These are phyloP conservation scores for Plotosus lineatus DNA, from an alignment of 2,113 vertebrate species.

Conservation along the genomic window DNA sequence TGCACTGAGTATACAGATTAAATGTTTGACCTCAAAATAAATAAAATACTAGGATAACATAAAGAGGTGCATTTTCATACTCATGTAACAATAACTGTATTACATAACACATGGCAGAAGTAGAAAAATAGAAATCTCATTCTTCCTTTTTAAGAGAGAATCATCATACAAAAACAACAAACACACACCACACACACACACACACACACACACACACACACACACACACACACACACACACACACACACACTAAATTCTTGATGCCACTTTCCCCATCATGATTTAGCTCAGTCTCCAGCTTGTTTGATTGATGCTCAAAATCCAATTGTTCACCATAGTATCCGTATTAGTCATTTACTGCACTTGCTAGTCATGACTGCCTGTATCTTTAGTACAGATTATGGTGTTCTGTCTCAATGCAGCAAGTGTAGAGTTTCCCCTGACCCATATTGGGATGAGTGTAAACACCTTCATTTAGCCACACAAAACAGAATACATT, in stretches of 20 bases:
- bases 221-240: constrained; percentile 27
- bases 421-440: constrained; percentile 68
- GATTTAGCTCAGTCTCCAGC: constrained; percentile 66
- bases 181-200: background rate
- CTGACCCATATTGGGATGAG: constrained; percentile 65
- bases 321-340: constrained; percentile 79
- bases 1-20: constrained; percentile 35
- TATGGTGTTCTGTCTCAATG: constrained; percentile 70
- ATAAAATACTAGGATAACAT: constrained; percentile 34
- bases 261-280: constrained; percentile 68
- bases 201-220: constrained; percentile 10
- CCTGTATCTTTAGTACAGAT: constrained; percentile 70
- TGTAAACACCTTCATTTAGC: constrained; percentile 67
- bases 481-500: constrained; percentile 64
- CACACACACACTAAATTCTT: constrained; percentile 12
- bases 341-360: constrained; percentile 79
- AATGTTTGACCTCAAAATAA: constrained; percentile 39
- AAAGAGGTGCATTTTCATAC: background rate
- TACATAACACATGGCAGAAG: constrained; percentile 26
- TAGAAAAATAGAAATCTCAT: constrained; percentile 1
- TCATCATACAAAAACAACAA: constrained; percentile 18
- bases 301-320: constrained; percentile 74
- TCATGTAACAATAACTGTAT: constrained; percentile 3
- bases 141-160: constrained; percentile 30
- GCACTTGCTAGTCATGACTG: constrained; percentile 74